phyloP scores from a whole-genome alignment of 2,797 vertebrate genomes.

The Huso huso region DNA sequence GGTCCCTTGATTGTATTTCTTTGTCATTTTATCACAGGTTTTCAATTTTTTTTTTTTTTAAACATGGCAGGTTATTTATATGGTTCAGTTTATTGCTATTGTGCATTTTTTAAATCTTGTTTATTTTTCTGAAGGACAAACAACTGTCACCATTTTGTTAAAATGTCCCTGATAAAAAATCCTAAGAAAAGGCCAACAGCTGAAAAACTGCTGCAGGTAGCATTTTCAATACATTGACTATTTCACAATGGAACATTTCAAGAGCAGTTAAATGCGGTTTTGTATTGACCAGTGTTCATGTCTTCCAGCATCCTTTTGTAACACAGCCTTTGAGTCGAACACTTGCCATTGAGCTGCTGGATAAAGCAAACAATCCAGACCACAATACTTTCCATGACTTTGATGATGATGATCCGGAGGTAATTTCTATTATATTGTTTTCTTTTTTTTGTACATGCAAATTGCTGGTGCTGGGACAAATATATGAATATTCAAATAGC shows the following conservation, averaged over 20 bases:
- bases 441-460: conserved; percentile 13
- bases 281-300: neutral
- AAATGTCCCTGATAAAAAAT: conserved; percentile 92
- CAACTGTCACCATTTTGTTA: conserved; percentile 97
- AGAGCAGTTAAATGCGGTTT: neutral
- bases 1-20: too few species aligned
- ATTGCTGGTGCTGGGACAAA: too few species aligned
- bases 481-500: too few species aligned
- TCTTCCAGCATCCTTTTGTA: conserved; percentile 85
- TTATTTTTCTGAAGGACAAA: conserved; percentile 72
- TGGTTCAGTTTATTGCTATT: neutral
- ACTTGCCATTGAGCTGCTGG: conserved; percentile 90
- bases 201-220: conserved; percentile 90
- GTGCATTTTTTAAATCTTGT: conserved; percentile 3
- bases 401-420: conserved; percentile 94
- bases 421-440: conserved; percentile 31
- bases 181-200: conserved; percentile 91
- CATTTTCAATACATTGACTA: conserved; percentile 17
- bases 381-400: conserved; percentile 87
- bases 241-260: neutral
- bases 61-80: conserved; percentile 19
- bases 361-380: conserved; percentile 94
- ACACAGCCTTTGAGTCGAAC: conserved; percentile 89
- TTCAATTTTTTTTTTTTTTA: too few species aligned
- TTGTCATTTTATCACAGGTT: too few species aligned